Percentiles rank a stretch among this genome's conserved stretches.
Evolutionary conservation across 2,888 invertebrate genomes (phyloP).

Genomic region (Cloeon dipterum): DNA sequence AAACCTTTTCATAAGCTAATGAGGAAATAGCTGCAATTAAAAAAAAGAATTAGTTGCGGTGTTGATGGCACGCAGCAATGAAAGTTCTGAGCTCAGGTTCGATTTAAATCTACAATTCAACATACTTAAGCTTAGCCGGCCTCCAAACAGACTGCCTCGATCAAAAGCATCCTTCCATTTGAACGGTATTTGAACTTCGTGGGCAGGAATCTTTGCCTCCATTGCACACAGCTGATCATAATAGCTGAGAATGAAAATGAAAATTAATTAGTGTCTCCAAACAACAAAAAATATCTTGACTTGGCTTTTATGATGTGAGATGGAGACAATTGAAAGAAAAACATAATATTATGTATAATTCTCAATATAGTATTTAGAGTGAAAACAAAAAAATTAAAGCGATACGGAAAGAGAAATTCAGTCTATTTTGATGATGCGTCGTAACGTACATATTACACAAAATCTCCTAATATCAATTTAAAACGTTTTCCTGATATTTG

Average conservation of each 20-base stretch:
- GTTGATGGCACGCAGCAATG: constrained; percentile 3
- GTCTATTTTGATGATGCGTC: no score
- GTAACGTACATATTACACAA: no score
- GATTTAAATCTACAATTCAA: no score
- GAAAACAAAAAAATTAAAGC: no score
- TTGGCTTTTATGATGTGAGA: no score
- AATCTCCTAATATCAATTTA: no score
- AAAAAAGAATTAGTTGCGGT: constrained; percentile 6
- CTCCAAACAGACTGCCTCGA: constrained; percentile 80
- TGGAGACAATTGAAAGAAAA: no score
- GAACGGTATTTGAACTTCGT: constrained; percentile 88
- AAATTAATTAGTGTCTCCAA: not conserved
- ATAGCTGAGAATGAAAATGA: constrained; percentile 42
- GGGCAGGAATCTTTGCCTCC: constrained; percentile 81
- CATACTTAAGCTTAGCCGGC: constrained; percentile 77
- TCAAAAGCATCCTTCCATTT: constrained; percentile 99
- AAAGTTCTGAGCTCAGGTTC: no score
- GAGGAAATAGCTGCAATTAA: constrained; percentile 54
- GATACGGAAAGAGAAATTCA: no score
- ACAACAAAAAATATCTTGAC: not conserved
- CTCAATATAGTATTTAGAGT: no score
- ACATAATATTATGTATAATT: no score
- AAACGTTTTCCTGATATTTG: no score
- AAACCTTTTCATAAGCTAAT: constrained; percentile 77
- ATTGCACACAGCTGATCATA: constrained; percentile 86